These are phyloP conservation scores for Sarcophaga variegata DNA, from an alignment of 2,888 invertebrate genomes.

Conservation along the genomic window DNA sequence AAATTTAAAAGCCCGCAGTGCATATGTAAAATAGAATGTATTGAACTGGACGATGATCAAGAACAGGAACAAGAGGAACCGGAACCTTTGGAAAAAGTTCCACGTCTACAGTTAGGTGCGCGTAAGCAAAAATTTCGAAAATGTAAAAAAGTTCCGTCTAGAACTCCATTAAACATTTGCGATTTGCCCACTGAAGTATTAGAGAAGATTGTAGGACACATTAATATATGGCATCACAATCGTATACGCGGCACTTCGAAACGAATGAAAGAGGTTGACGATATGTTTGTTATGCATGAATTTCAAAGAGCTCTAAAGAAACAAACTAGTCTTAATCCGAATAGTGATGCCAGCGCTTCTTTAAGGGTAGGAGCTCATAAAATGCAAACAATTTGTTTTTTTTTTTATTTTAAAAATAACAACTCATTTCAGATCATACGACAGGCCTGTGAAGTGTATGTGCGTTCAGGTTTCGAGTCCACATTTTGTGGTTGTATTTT, in stretches of 20 bases:
- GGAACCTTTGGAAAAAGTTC: constrained; percentile 55
- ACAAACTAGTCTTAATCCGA: constrained; percentile 49
- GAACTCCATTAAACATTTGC: constrained; percentile 64
- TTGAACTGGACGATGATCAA: neutral
- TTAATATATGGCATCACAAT: constrained; percentile 75
- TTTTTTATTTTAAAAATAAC: too few relatives aligned
- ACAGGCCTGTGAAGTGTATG: constrained; percentile 73
- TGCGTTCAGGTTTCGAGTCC: constrained; percentile 73
- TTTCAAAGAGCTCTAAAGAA: constrained; percentile 71
- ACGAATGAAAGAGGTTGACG: constrained; percentile 71
- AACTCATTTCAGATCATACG: constrained; percentile 69
- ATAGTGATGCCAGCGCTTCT: constrained; percentile 72
- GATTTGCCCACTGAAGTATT: constrained; percentile 74
- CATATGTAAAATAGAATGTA: neutral
- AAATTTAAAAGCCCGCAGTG: too few relatives aligned
- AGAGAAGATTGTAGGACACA: constrained; percentile 73
- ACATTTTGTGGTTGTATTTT: constrained; percentile 74
- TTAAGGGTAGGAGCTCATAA: constrained; percentile 64
- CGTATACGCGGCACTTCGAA: constrained; percentile 74
- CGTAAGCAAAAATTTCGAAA: neutral
- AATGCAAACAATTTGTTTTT: too few relatives aligned
- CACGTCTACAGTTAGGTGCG: neutral
- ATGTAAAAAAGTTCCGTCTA: neutral
- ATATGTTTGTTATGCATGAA: constrained; percentile 73
- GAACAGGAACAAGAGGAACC: constrained; percentile 10